Evolutionary conservation across 2,113 vertebrate genomes (phyloP), one percentile per base, ranked within the genome.

Genomic region (Poecile atricapillus): DNA sequence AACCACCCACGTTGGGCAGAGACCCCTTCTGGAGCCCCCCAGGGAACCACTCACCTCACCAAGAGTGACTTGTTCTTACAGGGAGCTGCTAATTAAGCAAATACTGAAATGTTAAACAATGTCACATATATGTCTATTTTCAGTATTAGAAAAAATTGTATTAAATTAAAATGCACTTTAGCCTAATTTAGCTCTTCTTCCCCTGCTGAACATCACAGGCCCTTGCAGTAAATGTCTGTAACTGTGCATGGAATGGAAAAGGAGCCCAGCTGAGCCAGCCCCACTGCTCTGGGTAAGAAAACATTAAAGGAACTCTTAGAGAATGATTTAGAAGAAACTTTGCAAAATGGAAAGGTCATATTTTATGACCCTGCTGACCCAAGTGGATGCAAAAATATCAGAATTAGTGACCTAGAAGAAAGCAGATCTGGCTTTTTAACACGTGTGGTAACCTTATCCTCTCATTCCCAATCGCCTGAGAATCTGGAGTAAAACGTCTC

Each of bases 321-420:
- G 69, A 82, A 92, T 55, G 70, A 84, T 94, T 95, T 78, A 76
- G 83, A 92, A 87, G 77, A 96, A 95, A 95, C 83, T 96, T 92
- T 93, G 52, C 41, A 83, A 78, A 94, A 95, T 58, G 28, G 76
- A 83, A 81, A 75, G 92, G 92, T 96, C 88, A 19, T 37, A 20
- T 82, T 91, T 90, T 93, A 71, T 86, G 85, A 97, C 88, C 92
- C 64, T 56, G 65, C 59, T 96, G 95, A 96, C 95, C 92, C 76
- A 93, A 86, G 90, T 90, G 58, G 68, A 86, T 89, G 95, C 76
- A 94, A 90, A 96, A 90, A 86, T 92, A 93, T 18, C 83, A 78
- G 71, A 90, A 93, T 83, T 94, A 90, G 82, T 60, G 83, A 75
- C 60, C 73, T 83, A 71, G 23, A 79, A 75, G 71, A 81, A 86